These are phyloP conservation scores for Griposia aprilina DNA, from an alignment of 2,888 invertebrate genomes.

Conservation along the genomic window DNA sequence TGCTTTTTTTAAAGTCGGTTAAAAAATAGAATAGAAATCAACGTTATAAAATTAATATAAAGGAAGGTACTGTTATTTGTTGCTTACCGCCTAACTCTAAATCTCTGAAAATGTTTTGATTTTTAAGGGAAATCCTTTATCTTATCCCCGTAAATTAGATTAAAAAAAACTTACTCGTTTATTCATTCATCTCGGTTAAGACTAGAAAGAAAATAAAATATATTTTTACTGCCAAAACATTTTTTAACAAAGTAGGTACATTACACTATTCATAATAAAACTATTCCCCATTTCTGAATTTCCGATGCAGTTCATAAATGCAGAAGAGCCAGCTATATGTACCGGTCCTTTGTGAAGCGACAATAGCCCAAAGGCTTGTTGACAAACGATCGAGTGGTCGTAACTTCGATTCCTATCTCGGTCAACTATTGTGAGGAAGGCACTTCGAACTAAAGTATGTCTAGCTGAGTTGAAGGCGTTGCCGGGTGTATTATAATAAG, in stretches of 20 bases:
- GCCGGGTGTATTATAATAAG: background rate
- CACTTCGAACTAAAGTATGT: conserved; percentile 52
- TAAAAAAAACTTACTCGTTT: background rate
- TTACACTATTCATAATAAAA: background rate
- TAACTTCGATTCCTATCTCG: conserved; percentile 59
- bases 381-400: conserved; percentile 60
- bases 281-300: background rate
- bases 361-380: conserved; percentile 60
- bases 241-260: background rate
- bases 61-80: background rate
- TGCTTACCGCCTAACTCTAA: background rate
- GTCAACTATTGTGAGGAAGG: conserved; percentile 51
- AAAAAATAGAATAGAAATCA: too few relatives aligned
- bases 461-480: conserved; percentile 7
- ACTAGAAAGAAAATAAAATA: background rate
- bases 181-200: background rate
- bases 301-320: conserved; percentile 31
- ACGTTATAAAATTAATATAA: too few relatives aligned
- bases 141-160: background rate
- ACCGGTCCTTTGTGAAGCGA: conserved; percentile 39
- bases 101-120: too few relatives aligned
- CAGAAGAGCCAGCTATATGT: conserved; percentile 23
- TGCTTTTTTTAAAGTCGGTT: too few relatives aligned
- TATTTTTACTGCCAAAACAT: background rate
- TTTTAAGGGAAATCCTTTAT: background rate